Evolutionary conservation across 2,888 invertebrate genomes (phyloP), one percentile per base, ranked within the genome.

Genomic region (Eustalomyia histrio): DNA sequence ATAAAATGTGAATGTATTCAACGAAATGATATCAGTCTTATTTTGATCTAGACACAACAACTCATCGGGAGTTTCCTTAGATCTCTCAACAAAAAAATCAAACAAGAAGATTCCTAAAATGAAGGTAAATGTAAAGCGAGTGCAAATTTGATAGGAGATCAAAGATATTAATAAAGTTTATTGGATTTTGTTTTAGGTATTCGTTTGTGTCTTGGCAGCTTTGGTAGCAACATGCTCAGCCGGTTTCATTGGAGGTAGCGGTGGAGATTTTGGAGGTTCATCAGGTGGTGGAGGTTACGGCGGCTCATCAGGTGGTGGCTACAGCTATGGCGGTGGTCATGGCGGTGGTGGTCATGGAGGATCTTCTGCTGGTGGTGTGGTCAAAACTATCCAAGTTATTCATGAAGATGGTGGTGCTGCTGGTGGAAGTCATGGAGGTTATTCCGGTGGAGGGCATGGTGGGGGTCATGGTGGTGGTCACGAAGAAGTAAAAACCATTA

Each of bases 351-450:
- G 39, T 39, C 29, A 29, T 29, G 29, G 29, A 29, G 29, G 29
- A 29, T 4, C 24, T 47, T 4, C 24, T 47, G 71, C 61, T 43
- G 72, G 55, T 68, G 80, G 73, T 47, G 79, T 81, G 43, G 85
- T 85, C 16, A 83, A 85, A 67, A 84, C 83, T 35, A 83, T 86
- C 17, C 83, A 85, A 78, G 85, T 85, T 17, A 84, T 85, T 24
- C 82, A 84, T 58, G 83, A 83, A 16, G 83, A 80, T n/a, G 33
- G 64, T 58, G 67, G 12, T 3, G 17, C 39, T n/a, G 47, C 14
- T 14, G 75, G 50, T 33, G 80, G 78, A 0, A 79, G 75, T 53
- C 53, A 35, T 16, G 76, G 74, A 35, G 78, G 76, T n/a, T 67
- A 58, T 24, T 21, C 47, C n/a, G 55, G 53, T 12, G 53, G 61